Conservation (phyloP, 2,113 vertebrate species). For the Myocastor coypus region DNA sequence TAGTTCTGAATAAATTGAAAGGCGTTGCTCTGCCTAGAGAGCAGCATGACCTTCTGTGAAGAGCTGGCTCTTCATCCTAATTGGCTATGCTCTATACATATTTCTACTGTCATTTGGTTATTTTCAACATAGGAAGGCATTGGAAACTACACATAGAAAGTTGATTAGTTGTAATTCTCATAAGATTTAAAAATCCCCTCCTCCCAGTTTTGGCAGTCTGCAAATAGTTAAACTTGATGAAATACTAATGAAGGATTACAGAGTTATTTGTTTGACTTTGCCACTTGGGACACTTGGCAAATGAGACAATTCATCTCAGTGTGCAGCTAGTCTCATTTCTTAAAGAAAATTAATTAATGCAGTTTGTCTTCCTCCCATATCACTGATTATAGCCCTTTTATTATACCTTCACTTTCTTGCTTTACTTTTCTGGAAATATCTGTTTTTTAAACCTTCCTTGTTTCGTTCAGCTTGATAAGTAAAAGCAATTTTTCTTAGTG, state of each 20-base stretch:
- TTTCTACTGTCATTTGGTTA: slow-evolving; percentile 29
- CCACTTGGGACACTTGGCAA: slow-evolving; percentile 85
- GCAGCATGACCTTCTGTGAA: background rate
- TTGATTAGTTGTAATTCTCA: slow-evolving; percentile 52
- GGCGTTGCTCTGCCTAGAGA: background rate
- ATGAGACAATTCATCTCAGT: slow-evolving; percentile 90
- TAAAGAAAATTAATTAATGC: slow-evolving; percentile 88
- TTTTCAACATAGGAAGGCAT: slow-evolving; percentile 34
- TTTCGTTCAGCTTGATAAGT: slow-evolving; percentile 57
- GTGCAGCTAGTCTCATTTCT: slow-evolving; percentile 86
- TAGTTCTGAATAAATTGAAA: slow-evolving; percentile 5
- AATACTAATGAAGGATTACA: slow-evolving; percentile 83
- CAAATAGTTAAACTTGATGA: slow-evolving; percentile 82
- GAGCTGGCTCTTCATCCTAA: background rate
- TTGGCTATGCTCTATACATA: slow-evolving; percentile 1
- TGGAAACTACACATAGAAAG: slow-evolving; percentile 50
- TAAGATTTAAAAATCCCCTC: slow-evolving; percentile 9
- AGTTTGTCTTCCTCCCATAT: slow-evolving; percentile 83
- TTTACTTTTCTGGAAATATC: slow-evolving; percentile 63
- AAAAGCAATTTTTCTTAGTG: slow-evolving; percentile 66
- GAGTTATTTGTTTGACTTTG: slow-evolving; percentile 84
- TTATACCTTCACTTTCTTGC: slow-evolving; percentile 66
- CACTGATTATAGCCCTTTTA: slow-evolving; percentile 79
- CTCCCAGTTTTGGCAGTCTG: slow-evolving; percentile 14
- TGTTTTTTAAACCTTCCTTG: slow-evolving; percentile 66